Percentiles rank a stretch among this genome's conserved stretches.
Evolutionary conservation across 1,140 invertebrate genomes (phyloP).

Genomic region (Pseudomyrmex pallidus): DNA sequence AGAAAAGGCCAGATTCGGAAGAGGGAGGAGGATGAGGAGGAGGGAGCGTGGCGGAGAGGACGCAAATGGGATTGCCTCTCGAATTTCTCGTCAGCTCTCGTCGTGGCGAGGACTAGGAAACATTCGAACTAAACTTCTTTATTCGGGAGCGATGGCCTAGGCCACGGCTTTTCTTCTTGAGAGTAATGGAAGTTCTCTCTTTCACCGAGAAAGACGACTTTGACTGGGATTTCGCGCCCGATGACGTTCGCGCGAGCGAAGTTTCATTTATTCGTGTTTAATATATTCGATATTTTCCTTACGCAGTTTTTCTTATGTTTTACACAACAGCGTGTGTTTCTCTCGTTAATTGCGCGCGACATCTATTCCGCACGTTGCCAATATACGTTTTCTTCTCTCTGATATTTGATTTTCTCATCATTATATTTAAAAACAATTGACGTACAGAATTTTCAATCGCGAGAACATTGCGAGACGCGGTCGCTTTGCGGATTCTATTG

Average conservation of each 20-base stretch:
- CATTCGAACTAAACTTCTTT: slow-evolving; percentile 64
- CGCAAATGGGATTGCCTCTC: slow-evolving; percentile 79
- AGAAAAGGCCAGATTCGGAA: slow-evolving; percentile 22
- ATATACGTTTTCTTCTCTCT: neutral
- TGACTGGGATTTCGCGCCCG: slow-evolving; percentile 16
- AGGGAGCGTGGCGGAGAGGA: slow-evolving; percentile 34
- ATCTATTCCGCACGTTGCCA: too few species aligned
- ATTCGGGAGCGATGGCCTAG: slow-evolving; percentile 62
- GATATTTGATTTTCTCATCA: neutral
- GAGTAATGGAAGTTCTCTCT: slow-evolving; percentile 49
- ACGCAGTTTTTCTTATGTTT: too few species aligned
- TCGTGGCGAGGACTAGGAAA: slow-evolving; percentile 67
- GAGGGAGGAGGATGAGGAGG: slow-evolving; percentile 8
- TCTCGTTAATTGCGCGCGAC: too few species aligned
- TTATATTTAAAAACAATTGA: neutral
- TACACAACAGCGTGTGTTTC: too few species aligned
- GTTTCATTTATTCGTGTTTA: neutral
- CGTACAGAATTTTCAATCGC: neutral
- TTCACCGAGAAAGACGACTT: slow-evolving; percentile 34
- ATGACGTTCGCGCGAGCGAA: slow-evolving; percentile 20
- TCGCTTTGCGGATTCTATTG: slow-evolving; percentile 12
- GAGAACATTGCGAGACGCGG: neutral
- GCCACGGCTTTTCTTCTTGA: slow-evolving; percentile 35
- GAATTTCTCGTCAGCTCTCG: slow-evolving; percentile 74
- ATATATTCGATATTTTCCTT: too few species aligned